Conservation (phyloP, 2,888 invertebrate genomes). For the Bedellia somnulentella region DNA sequence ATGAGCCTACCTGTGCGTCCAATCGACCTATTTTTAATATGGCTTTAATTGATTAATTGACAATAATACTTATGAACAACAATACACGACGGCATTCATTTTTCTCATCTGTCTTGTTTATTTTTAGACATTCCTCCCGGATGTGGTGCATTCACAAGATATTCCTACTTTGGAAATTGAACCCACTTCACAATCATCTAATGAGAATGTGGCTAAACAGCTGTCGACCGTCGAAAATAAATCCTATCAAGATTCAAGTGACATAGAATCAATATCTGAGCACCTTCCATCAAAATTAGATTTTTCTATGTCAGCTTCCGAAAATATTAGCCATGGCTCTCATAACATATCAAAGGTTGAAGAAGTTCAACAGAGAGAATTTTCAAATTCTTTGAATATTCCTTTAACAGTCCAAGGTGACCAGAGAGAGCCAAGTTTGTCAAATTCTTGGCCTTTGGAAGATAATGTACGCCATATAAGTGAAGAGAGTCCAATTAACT, state of each 20-base stretch:
- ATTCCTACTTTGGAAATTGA: conserved; percentile 30
- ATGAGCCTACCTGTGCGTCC: conserved; percentile 13
- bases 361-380: conserved; percentile 18
- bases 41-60: too few relatives aligned
- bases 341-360: conserved; percentile 20
- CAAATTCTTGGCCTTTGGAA: conserved; percentile 32
- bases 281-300: conserved; percentile 40
- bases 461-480: conserved; percentile 35
- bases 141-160: conserved; percentile 56
- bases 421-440: conserved; percentile 15
- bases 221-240: background rate
- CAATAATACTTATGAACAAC: too few relatives aligned
- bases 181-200: conserved; percentile 12
- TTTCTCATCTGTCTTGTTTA: conserved; percentile 45
- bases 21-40: too few relatives aligned
- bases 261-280: conserved; percentile 46
- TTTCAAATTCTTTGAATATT: conserved; percentile 22
- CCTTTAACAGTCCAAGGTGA: conserved; percentile 7
- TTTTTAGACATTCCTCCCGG: conserved; percentile 59
- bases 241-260: conserved; percentile 20
- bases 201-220: conserved; percentile 16
- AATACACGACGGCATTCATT: too few relatives aligned
- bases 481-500: conserved; percentile 43
- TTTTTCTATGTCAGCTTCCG: conserved; percentile 28
- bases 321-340: conserved; percentile 16